Evolutionary conservation across 2,113 vertebrate species (phyloP).

Genomic region (Oophaga pumilio): DNA sequence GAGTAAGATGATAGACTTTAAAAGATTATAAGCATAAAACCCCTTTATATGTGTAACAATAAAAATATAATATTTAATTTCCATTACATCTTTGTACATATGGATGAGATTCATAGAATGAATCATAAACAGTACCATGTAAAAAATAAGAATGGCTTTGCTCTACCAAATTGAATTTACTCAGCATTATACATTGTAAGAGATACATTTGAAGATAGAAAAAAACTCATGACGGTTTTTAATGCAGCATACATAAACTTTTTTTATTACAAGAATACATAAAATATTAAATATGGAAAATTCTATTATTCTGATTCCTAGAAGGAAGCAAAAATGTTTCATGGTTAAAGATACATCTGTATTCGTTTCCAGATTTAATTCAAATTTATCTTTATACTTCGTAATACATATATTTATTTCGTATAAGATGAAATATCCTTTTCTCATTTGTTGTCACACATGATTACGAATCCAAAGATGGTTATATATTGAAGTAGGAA

Average conservation of each 20-base stretch:
- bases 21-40: no score
- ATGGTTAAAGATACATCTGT: conserved; percentile 32
- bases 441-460: conserved; percentile 19
- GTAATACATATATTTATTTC: conserved; percentile 3
- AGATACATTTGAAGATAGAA: background rate
- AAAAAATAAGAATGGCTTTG: background rate
- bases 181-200: conserved; percentile 4
- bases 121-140: no score
- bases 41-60: no score
- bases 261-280: conserved; percentile 28
- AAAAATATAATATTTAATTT: no score
- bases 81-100: no score
- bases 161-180: background rate
- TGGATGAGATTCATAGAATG: no score
- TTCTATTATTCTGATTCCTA: conserved; percentile 1
- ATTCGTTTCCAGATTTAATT: conserved; percentile 39
- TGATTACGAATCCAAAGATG: background rate
- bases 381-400: conserved; percentile 25
- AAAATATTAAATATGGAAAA: conserved; percentile 37
- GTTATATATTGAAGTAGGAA: background rate
- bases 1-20: no score
- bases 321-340: conserved; percentile 31
- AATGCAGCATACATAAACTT: conserved; percentile 3
- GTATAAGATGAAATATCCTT: conserved; percentile 16
- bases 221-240: conserved; percentile 22